Percentiles rank a stretch among this genome's conserved stretches.
These are phyloP conservation scores for Melopsittacus undulatus DNA, from an alignment of 2,797 vertebrate genomes.

Conservation along the genomic window DNA sequence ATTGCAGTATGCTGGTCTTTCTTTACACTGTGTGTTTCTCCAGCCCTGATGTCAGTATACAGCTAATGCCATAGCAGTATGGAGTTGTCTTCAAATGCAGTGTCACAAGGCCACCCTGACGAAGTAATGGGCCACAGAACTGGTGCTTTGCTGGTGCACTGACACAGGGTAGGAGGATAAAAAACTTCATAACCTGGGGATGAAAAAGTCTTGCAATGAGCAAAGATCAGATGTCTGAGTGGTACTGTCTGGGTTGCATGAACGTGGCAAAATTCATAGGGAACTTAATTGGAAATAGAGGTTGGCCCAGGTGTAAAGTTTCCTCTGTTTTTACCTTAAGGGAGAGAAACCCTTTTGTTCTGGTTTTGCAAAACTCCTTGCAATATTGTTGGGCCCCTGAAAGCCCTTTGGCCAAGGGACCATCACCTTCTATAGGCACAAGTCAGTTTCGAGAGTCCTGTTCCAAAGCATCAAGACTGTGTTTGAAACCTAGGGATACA, in stretches of 20 bases:
- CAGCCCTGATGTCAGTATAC: neutral
- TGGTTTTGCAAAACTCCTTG: neutral
- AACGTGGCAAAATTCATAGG: neutral
- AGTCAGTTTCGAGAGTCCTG: neutral
- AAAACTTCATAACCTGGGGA: neutral
- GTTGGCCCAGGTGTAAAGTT: neutral
- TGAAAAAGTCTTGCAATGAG: neutral
- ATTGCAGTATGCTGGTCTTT: neutral
- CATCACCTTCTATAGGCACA: neutral
- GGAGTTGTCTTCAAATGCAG: neutral
- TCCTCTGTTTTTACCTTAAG: neutral
- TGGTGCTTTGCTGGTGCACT: neutral
- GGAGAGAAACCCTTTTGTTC: neutral
- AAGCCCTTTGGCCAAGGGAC: neutral
- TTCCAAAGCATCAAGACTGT: neutral
- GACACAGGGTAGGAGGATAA: neutral
- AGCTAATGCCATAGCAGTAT: fast-evolving
- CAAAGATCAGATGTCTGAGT: fast-evolving
- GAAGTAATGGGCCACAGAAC: neutral
- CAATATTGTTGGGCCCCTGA: neutral
- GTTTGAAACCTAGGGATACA: neutral
- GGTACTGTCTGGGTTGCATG: neutral
- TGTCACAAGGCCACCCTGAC: neutral
- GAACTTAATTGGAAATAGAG: neutral
- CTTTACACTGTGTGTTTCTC: neutral